Percentiles rank a stretch among this genome's conserved stretches.
These are phyloP conservation scores for Montipora sp. DNA, from an alignment of 64 coral and sea anemone genomes.

Conservation along the genomic window DNA sequence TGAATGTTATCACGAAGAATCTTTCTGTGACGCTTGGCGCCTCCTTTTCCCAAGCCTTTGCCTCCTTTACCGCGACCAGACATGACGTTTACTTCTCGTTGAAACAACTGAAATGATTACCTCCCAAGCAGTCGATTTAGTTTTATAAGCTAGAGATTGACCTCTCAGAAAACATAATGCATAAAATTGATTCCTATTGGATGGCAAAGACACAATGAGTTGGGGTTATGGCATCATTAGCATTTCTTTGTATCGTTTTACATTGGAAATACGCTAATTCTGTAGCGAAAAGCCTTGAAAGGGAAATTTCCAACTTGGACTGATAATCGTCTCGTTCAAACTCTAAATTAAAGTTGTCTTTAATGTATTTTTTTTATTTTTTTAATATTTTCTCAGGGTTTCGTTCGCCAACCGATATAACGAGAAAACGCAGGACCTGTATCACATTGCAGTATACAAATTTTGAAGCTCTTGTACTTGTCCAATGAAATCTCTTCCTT, in stretches of 20 bases:
- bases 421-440: no score
- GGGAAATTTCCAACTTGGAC: neutral
- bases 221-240: neutral
- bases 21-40: conserved; percentile 68
- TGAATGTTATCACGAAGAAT: conserved; percentile 67
- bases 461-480: neutral
- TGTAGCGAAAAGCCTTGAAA: neutral
- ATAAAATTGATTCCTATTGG: neutral
- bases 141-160: neutral
- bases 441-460: no score
- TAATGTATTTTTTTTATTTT: no score
- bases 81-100: neutral
- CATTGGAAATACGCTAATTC: neutral
- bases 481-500: neutral
- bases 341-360: neutral
- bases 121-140: neutral
- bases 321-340: neutral
- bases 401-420: no score
- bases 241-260: neutral
- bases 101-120: neutral
- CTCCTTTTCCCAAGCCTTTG: conserved; percentile 67
- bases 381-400: no score
- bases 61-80: conserved; percentile 68
- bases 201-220: neutral
- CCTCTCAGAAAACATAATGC: neutral